These are phyloP conservation scores for Abramis brama DNA, from an alignment of 2,113 vertebrate species.

Conservation along the genomic window DNA sequence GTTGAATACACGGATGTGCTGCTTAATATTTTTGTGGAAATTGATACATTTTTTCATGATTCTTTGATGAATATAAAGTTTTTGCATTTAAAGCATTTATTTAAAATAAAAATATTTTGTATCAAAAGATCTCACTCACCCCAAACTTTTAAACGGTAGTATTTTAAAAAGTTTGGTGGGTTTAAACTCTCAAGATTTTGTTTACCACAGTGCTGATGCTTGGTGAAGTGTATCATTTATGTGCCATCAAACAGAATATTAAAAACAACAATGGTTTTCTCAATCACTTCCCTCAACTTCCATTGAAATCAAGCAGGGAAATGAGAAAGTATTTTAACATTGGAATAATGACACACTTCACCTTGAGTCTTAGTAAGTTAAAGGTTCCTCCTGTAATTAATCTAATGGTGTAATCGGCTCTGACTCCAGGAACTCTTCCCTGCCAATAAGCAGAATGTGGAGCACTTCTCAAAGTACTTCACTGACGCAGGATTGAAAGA, in stretches of 20 bases:
- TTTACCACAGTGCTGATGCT: not conserved
- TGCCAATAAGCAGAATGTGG: slow-evolving; percentile 88
- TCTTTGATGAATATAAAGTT: not conserved
- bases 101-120: too few species aligned
- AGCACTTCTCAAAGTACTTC: slow-evolving; percentile 92
- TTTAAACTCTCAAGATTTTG: not conserved
- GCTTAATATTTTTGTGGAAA: not conserved
- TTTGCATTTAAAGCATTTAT: too few species aligned
- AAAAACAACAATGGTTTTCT: not conserved
- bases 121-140: too few species aligned
- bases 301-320: not conserved
- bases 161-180: too few species aligned
- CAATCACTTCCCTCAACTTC: not conserved
- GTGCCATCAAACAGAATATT: not conserved
- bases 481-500: slow-evolving; percentile 90
- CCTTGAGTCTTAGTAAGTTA: not conserved
- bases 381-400: not conserved
- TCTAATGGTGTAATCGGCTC: not conserved
- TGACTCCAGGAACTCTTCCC: slow-evolving; percentile 86
- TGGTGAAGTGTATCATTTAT: not conserved
- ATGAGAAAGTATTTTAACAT: not conserved
- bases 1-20: not conserved
- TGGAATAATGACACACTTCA: not conserved
- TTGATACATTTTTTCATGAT: not conserved
- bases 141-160: too few species aligned